Conservation (phyloP, 2,113 vertebrate species). For the Danio rerio region GRCz12tu NC_133182.1:19593501-19594000, state of each 20-base stretch:
- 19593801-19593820: constrained; percentile 59
- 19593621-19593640: background rate
- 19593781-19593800: constrained; percentile 63
- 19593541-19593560: constrained; percentile 44
- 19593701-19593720: constrained; percentile 60
- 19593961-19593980: constrained; percentile 47
- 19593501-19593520: constrained; percentile 28
- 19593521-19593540: constrained; percentile 39
- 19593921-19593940: constrained; percentile 21
- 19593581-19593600: background rate
- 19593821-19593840: constrained; percentile 57
- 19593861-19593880: background rate
- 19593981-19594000: constrained; percentile 1
- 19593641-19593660: constrained; percentile 42
- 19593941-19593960: constrained; percentile 29
- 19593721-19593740: constrained; percentile 54
- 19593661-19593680: constrained; percentile 58
- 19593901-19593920: background rate
- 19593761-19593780: constrained; percentile 69
- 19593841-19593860: constrained; percentile 13
- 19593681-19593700: constrained; percentile 57
- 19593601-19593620: background rate
- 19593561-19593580: constrained; percentile 46
- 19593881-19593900: background rate
- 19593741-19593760: constrained; percentile 64